Base-by-base conservation (phyloP, 2,888 invertebrate species). In the Lycophotia porphyrea region DNA sequence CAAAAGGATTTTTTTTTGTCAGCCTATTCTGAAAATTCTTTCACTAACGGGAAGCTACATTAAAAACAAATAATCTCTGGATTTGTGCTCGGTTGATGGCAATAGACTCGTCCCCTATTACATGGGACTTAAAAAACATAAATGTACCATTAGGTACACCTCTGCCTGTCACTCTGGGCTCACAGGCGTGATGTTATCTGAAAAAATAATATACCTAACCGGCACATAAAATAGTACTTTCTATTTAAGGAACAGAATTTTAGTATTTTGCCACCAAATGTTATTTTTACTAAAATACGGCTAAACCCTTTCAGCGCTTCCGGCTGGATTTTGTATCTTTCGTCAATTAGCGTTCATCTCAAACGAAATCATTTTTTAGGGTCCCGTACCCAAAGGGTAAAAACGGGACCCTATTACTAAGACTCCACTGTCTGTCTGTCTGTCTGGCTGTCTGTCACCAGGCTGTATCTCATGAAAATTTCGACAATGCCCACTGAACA, bases 231-330 rank as follows among this genome's bases (percentile, higher is more conserved):
- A 31, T 39, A 52, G 58, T 63, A 52, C 74, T 69, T 84, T 70
- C 31, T 69, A 69, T 81, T 69, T 63, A 27, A 47, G 13, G 24
- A 58, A 42, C 58, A 52, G 15, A 66, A 76, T 68, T 49, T 71
- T 69, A 64, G 63, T 74, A 21, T 71, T 80, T 84, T 15, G 7
- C 61, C 49, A 15, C 52, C 63, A 64, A 55, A 76, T 60, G 15
- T 55, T 58, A 74, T 75, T 81, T 80, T 39, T 44, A 24, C 21
- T 5, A 42, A 84, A 77, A 72, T 36, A 49, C 34, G 42, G 31
- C 39, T 71, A 24, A 77, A 71, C 72, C 72, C 67, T 78, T 67
- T 72, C 55, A 64, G 18, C 8, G 36, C 36, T 63, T 5, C 31
- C 34, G 63, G 66, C 31, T n/a, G 24, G 21, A 36, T 44, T 70